Conservation (phyloP, 2,888 invertebrate species). For the Thera britannica region DNA sequence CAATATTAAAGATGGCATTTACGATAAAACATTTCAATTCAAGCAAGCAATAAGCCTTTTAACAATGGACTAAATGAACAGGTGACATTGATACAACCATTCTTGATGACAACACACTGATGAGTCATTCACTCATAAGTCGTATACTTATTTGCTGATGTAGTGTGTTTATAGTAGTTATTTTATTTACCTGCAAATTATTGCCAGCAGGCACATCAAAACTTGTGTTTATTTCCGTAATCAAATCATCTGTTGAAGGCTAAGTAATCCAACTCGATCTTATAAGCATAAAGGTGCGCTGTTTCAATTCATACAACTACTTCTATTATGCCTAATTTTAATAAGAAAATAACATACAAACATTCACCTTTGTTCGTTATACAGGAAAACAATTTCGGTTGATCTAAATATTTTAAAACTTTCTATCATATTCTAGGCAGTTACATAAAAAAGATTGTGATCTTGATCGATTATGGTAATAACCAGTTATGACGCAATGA, state of each 20-base stretch:
- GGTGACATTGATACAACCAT: constrained; percentile 58
- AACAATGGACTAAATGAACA: constrained; percentile 52
- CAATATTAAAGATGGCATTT: constrained; percentile 25
- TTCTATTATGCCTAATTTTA: background rate
- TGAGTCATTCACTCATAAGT: constrained; percentile 46
- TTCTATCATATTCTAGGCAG: constrained; percentile 64
- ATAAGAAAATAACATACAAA: constrained; percentile 2
- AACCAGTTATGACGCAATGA: constrained; percentile 67
- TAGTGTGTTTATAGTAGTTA: constrained; percentile 13
- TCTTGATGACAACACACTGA: constrained; percentile 47
- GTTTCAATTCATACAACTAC: constrained; percentile 3
- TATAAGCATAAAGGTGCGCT: constrained; percentile 6
- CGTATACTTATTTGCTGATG: constrained; percentile 7
- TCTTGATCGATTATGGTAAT: constrained; percentile 80
- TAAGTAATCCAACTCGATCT: constrained; percentile 16
- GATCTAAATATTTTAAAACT: constrained; percentile 62
- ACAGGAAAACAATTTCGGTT: constrained; percentile 44
- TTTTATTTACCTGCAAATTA: constrained; percentile 19
- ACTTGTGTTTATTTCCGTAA: constrained; percentile 30
- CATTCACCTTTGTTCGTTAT: constrained; percentile 27
- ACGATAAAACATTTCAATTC: constrained; percentile 25
- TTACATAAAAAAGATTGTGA: constrained; percentile 72
- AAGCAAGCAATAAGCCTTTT: constrained; percentile 31
- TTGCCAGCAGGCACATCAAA: constrained; percentile 15
- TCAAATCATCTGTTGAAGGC: constrained; percentile 28